Evolutionary conservation across 2,797 vertebrate species (phyloP).

Genomic region (Ptychadena robeensis): DNA sequence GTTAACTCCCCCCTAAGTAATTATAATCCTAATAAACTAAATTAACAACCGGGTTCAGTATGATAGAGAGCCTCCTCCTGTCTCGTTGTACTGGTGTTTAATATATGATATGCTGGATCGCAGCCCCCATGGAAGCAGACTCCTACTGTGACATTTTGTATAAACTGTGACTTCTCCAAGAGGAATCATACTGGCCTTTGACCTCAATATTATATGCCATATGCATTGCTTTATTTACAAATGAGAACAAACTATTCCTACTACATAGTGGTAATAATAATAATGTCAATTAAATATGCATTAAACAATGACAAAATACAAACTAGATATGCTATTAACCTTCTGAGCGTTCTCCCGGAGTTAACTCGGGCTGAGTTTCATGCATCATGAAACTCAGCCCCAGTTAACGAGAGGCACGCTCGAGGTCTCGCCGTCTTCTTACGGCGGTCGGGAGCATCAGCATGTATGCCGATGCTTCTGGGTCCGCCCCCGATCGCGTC

Average conservation of each 20-base stretch:
- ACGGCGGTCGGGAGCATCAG: too few species aligned
- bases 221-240: slow-evolving; percentile 41
- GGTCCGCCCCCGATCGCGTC: too few species aligned
- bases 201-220: slow-evolving; percentile 25
- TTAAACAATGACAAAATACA: too few species aligned
- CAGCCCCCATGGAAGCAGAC: slow-evolving; percentile 45
- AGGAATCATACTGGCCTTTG: slow-evolving; percentile 15
- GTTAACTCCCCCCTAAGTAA: slow-evolving; percentile 54
- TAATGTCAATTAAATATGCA: too few species aligned
- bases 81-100: slow-evolving; percentile 47
- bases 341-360: too few species aligned
- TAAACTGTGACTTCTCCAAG: slow-evolving; percentile 19
- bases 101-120: slow-evolving; percentile 44
- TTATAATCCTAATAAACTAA: slow-evolving; percentile 62
- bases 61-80: slow-evolving; percentile 62
- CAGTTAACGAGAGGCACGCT: too few species aligned
- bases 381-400: too few species aligned
- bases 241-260: slow-evolving; percentile 22
- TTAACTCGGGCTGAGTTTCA: too few species aligned
- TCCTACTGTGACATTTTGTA: slow-evolving; percentile 33
- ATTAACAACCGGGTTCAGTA: slow-evolving; percentile 55
- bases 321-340: too few species aligned
- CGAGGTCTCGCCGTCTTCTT: too few species aligned
- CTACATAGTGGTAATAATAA: slow-evolving; percentile 41
- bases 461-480: too few species aligned